Evolutionary conservation across 2,113 vertebrate genomes (phyloP).

Genomic region (Anoura caudifer): DNA sequence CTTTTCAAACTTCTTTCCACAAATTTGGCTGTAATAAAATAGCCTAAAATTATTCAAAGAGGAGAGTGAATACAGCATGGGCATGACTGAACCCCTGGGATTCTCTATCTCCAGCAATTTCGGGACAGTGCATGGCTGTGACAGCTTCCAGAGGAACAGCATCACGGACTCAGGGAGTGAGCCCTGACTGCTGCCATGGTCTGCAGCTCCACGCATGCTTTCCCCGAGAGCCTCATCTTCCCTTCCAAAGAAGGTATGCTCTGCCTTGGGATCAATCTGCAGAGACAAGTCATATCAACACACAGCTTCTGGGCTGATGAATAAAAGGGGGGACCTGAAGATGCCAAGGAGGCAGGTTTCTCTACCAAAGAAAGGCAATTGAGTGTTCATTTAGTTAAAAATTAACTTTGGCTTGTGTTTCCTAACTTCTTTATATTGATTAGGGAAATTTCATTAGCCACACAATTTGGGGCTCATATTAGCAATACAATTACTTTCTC

Average conservation of each 20-base stretch:
- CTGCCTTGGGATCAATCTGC: neutral
- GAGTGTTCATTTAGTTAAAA: neutral
- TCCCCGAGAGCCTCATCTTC: neutral
- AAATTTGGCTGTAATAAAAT: neutral
- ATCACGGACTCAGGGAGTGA: rapidly evolving
- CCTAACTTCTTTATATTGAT: neutral
- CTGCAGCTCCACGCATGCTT: neutral
- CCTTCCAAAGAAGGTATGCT: neutral
- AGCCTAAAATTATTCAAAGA: neutral
- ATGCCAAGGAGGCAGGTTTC: rapidly evolving
- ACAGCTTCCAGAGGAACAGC: neutral
- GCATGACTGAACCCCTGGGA: neutral
- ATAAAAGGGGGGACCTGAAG: no score
- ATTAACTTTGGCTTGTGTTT: neutral
- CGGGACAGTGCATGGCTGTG: neutral
- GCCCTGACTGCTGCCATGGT: neutral
- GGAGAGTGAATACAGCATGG: neutral
- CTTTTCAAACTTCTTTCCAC: slow-evolving; percentile 27
- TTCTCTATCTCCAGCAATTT: neutral
- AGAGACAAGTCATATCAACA: neutral
- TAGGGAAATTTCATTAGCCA: neutral
- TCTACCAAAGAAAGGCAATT: neutral
- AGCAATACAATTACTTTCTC: neutral
- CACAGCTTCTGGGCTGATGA: neutral
- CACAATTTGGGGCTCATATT: neutral